Conservation (phyloP, 53 echinoderm and acorn worm species). For the Apostichopus leukothele region DNA sequence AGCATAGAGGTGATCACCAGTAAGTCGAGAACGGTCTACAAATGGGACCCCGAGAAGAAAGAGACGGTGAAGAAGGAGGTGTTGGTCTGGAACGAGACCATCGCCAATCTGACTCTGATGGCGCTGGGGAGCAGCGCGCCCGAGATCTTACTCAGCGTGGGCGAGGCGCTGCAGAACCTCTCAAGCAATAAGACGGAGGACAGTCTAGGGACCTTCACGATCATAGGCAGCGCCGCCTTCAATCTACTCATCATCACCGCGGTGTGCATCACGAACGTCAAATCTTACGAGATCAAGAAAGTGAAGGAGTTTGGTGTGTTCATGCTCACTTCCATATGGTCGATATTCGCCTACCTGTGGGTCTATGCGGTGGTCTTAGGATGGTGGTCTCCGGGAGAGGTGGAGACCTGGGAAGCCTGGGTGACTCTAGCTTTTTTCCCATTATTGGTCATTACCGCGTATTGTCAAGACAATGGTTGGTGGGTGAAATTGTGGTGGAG, state of each 20-base stretch:
- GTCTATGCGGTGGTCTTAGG: constrained; percentile 79
- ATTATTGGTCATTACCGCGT: constrained; percentile 77
- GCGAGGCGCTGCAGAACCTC: constrained; percentile 65
- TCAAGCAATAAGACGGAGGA: constrained; percentile 49
- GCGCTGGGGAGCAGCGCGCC: constrained; percentile 97
- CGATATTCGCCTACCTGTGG: constrained; percentile 98
- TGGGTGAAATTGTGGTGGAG: constrained; percentile 71
- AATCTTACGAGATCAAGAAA: constrained; percentile 72
- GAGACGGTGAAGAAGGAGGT: constrained; percentile 84
- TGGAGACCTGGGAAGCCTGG: constrained; percentile 93
- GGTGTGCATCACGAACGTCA: constrained; percentile 79
- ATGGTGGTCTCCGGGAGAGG: constrained; percentile 55
- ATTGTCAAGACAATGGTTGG: constrained; percentile 95
- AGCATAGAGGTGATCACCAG: constrained; percentile 97
- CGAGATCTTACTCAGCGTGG: constrained; percentile 78
- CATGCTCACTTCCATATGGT: constrained; percentile 85
- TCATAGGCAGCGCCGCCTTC: constrained; percentile 93
- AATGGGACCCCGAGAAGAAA: constrained; percentile 79
- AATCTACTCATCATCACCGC: constrained; percentile 93
- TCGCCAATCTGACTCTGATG: constrained; percentile 96
- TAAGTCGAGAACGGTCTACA: constrained; percentile 79
- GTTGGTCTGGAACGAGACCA: constrained; percentile 93
- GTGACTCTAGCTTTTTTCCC: constrained; percentile 79
- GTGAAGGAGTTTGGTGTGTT: constrained; percentile 97
- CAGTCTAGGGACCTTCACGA: constrained; percentile 90